Percentiles rank a stretch among this genome's conserved stretches.
Evolutionary conservation across 2,113 vertebrate genomes (phyloP).

Genomic region (Onychorhynchus coronatus): DNA sequence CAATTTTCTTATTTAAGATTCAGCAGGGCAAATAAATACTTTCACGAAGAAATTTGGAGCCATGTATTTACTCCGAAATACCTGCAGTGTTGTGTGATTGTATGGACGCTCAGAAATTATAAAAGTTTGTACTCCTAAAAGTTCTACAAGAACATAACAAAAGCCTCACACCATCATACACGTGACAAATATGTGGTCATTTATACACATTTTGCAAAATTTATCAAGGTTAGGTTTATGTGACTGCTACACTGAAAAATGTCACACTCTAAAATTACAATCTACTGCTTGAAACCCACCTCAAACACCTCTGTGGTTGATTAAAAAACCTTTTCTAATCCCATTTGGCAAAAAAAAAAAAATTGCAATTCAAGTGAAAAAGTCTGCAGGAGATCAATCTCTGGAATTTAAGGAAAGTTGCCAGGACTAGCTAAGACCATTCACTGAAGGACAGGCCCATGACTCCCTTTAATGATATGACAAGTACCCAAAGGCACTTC

Average conservation of each 20-base stretch:
- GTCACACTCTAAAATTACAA: not conserved
- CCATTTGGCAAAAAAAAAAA: not conserved
- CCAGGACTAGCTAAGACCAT: not conserved
- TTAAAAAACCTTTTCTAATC: not conserved
- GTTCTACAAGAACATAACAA: not conserved
- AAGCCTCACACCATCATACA: not conserved
- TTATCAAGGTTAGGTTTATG: not conserved
- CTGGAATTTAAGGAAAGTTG: not conserved
- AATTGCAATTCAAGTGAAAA: not conserved
- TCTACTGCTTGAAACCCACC: not conserved
- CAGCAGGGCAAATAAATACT: not conserved
- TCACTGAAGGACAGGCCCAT: not conserved
- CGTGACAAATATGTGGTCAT: not conserved
- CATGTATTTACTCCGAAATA: not conserved
- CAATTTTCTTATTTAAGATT: not conserved
- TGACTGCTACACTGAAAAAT: not conserved
- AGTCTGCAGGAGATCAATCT: not conserved
- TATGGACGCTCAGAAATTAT: not conserved
- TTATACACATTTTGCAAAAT: not conserved
- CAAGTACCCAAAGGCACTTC: not conserved
- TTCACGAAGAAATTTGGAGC: not conserved
- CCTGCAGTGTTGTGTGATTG: not conserved
- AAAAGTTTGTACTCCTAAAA: not conserved
- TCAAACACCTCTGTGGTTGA: not conserved
- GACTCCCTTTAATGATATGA: not conserved